Evolutionary conservation across 2,888 invertebrate genomes (phyloP), one percentile per base, ranked within the genome.

Genomic region (Synergus gifuensis): DNA sequence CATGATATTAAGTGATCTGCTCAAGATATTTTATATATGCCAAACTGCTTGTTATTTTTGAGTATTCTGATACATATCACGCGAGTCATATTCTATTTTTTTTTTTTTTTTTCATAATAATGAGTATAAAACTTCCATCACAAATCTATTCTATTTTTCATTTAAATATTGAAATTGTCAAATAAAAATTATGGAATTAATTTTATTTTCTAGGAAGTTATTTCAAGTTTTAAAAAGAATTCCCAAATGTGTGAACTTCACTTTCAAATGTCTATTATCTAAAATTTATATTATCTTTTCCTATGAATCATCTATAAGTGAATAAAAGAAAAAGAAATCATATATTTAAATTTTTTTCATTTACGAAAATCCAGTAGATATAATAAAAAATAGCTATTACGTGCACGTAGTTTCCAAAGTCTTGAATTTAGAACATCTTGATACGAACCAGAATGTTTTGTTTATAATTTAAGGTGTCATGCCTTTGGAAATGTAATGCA

Each of bases 391-490:
- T 36, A 36, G 36, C 36, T 4, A 36, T 36, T 36, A 18, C 9
- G 18, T 58, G 58, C 18, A 14, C 5, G 62, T 62, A 62, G 22
- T 28, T 62, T 11, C 14, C 4, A 62, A 58, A 54, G 60, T 28
- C 62, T 62, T 62, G 7, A 28, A 28, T 12, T 62, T 62, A 62
- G 62, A 28, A 62, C 60, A 60, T 60, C 60, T 60, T 28, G 60
- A 60, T 60, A 60, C 22, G 11, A 22, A 60, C 12, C 60, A 60
- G 22, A 22, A 60, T 60, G 22, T 60, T 67, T 14, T 14, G 3
- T 46, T 67, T 18, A 46, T 46, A 44, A 67, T 44, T 69, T 69
- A 40, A 22, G 5, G 28, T 49, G 8, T 49, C 49, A 49, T 28
- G 36, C 9, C 54, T 73, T n/a, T 16, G 12, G 28, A 36, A 73